Evolutionary conservation across 2,113 vertebrate species (phyloP).

Genomic region (Microcebus murinus): DNA sequence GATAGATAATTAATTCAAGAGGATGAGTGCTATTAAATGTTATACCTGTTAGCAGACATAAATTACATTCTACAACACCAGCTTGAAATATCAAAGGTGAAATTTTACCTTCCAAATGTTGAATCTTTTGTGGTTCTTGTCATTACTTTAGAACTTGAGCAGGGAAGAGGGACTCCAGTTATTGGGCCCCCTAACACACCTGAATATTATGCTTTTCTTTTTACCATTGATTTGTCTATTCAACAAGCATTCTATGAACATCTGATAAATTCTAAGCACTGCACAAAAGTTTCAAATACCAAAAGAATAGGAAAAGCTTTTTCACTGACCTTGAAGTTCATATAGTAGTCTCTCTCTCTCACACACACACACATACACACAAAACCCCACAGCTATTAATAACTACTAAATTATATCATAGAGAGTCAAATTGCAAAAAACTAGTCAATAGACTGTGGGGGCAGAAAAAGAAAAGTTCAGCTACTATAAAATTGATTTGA

Average conservation of each 20-base stretch:
- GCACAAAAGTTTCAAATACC: neutral
- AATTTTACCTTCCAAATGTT: neutral
- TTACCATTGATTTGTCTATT: neutral
- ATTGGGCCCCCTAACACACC: neutral
- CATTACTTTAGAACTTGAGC: neutral
- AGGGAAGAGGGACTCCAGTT: neutral
- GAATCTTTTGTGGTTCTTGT: neutral
- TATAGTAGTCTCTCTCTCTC: neutral
- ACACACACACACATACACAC: neutral
- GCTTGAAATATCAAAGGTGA: neutral
- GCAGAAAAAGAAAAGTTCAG: neutral
- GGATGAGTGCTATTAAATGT: neutral
- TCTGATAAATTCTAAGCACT: neutral
- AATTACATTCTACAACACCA: neutral
- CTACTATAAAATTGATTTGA: neutral
- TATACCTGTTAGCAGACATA: neutral
- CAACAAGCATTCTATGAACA: neutral
- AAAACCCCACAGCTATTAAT: neutral
- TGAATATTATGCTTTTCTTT: neutral
- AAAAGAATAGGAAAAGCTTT: neutral
- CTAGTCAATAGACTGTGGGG: neutral
- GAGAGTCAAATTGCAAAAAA: neutral
- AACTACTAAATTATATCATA: neutral
- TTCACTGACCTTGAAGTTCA: neutral
- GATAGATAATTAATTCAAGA: neutral